Evolutionary conservation across 1,140 invertebrate species (phyloP).

Genomic region (Dreissena rostriformis): DNA sequence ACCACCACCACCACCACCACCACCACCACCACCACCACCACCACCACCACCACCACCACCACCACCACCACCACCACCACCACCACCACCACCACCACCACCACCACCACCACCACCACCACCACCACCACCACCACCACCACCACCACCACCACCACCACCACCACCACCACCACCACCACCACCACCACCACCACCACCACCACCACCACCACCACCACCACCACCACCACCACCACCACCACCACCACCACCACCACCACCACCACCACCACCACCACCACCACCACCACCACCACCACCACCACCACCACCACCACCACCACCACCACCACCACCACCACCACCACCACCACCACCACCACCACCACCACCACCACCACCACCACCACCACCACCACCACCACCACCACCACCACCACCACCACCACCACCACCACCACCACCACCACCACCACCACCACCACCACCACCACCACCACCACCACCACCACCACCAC

Average conservation of each 20-base stretch:
- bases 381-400: not conserved
- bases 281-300: not conserved
- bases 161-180: too few relatives aligned
- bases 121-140: too few relatives aligned
- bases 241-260: too few relatives aligned
- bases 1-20: too few relatives aligned
- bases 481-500: too few relatives aligned
- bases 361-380: not conserved
- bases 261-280: not conserved
- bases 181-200: too few relatives aligned
- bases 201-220: not conserved
- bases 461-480: not conserved
- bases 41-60: too few relatives aligned
- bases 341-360: not conserved
- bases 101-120: too few relatives aligned
- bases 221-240: not conserved
- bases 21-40: too few relatives aligned
- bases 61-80: too few relatives aligned
- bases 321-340: not conserved
- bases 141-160: too few relatives aligned
- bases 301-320: slow-evolving; percentile 5
- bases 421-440: not conserved
- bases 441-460: not conserved
- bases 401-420: not conserved
- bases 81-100: too few relatives aligned